These are phyloP conservation scores for Tragelaphus buxtoni DNA, from an alignment of 2,113 vertebrate species.

Conservation along the genomic window DNA sequence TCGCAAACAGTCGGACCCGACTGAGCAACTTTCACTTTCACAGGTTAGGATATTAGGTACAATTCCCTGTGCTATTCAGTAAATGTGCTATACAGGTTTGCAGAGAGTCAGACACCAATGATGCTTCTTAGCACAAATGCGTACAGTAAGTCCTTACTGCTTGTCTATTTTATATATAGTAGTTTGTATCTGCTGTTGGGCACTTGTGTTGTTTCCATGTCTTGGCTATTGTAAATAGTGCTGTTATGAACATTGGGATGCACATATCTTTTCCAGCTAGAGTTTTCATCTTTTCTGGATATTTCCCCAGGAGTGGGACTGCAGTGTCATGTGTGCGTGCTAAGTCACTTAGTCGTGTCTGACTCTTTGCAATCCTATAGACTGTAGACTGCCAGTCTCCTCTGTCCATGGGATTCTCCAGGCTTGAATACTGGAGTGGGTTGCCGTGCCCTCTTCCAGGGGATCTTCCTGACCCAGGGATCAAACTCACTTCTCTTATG, in stretches of 20 bases:
- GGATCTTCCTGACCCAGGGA: neutral
- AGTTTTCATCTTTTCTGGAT: neutral
- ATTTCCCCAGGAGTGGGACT: neutral
- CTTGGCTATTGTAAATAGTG: neutral
- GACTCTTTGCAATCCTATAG: neutral
- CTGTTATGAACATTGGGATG: neutral
- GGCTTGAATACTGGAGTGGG: neutral
- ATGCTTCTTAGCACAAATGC: neutral
- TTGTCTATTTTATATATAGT: neutral
- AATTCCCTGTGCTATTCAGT: neutral
- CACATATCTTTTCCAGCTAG: neutral
- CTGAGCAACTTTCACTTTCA: neutral
- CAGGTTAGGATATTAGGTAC: neutral
- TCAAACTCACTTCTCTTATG: neutral
- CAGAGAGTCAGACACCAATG: neutral
- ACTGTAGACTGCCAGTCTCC: neutral
- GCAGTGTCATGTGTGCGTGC: neutral
- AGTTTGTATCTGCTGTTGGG: neutral
- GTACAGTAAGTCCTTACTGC: neutral
- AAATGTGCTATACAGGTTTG: neutral
- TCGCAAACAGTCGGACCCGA: neutral
- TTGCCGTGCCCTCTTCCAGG: neutral
- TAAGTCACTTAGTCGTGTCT: neutral
- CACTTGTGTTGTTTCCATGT: neutral
- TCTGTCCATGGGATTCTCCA: neutral